Percentiles rank a stretch among this genome's conserved stretches.
phyloP scores from a whole-genome alignment of 2,113 vertebrate species.

The Mixornis gularis region DNA sequence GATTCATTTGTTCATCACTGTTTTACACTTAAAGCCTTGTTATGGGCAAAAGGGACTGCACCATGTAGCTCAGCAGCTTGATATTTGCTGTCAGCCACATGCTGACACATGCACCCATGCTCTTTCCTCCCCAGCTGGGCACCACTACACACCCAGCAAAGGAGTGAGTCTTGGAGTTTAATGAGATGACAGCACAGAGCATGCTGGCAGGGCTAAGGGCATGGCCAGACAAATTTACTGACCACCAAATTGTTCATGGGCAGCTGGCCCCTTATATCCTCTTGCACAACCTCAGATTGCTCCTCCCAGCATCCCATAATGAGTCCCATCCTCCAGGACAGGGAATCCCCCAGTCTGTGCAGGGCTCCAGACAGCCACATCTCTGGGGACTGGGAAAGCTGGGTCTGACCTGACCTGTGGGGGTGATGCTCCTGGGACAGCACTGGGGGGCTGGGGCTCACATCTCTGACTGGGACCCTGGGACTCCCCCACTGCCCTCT shows the following conservation, averaged over 20 bases:
- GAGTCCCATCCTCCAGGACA: not conserved
- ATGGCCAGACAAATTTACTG: fast-evolving
- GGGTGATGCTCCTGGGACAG: not conserved
- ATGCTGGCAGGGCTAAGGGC: not conserved
- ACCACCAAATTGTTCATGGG: not conserved
- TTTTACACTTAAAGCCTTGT: not conserved
- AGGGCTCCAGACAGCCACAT: not conserved
- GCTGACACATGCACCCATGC: fast-evolving
- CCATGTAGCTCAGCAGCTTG: not conserved
- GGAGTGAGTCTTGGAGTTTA: not conserved
- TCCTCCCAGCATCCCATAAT: not conserved
- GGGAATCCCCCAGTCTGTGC: not conserved
- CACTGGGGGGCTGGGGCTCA: not conserved
- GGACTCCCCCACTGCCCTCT: not conserved
- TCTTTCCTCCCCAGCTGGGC: fast-evolving
- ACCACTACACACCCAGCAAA: not conserved
- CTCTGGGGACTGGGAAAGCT: fast-evolving
- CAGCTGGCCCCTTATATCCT: not conserved
- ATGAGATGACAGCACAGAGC: not conserved
- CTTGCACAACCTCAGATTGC: not conserved
- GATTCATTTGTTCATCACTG: not conserved
- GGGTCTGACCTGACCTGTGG: fast-evolving
- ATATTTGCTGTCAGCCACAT: not conserved
- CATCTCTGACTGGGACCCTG: not conserved
- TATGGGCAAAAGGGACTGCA: not conserved